Evolutionary conservation across 2,113 vertebrate species (phyloP), one percentile per base, ranked within the genome.

Genomic region (Laterallus jamaicensis): DNA sequence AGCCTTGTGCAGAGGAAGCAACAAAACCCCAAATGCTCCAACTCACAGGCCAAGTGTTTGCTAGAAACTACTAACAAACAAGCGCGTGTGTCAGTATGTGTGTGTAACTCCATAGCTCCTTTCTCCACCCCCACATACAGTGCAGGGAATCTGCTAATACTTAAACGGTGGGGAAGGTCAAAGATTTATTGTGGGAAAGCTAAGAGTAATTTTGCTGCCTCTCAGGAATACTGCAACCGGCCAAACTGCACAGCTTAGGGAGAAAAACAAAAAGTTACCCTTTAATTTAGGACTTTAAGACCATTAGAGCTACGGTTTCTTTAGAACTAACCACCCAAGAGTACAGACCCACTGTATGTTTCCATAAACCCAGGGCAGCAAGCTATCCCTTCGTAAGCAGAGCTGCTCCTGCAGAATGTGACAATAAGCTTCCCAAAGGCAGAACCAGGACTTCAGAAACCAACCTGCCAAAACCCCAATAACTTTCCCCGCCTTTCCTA

Each of bases 91-190:
- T 75, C 70, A 52, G 70, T 42, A 15, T 5, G 35, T 85, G 78
- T 1, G 1, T 75, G 52, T 64, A 71, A 82, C 66, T 89, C 91
- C 69, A 71, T 56, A 56, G 86, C 66, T 89, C 37, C 73, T 10
- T 60, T 42, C 86, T 69, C 77, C 74, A 44, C 66, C 56, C 91
- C 77, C 58, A 1, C 8, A 49, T 2, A 47, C 58, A 71, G 49
- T 1, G 1, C 60, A n/a, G 74, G 59, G 82, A 96, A 93, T 85
- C 88, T 94, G 91, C 67, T 82, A 82, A 85, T 35, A 70, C 70
- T 93, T 82, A 96, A 94, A 73, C 62, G 67, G 44, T 37, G 62
- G 32, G 55, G 92, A 95, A 90, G 83, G 91, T 94, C 96, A 73
- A 79, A 74, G 66, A 89, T 84, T 89, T 92, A 44, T 66, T 91